Evolutionary conservation across 2,888 invertebrate genomes (phyloP), one percentile per base, ranked within the genome.

Genomic region (Laspeyria flexula): DNA sequence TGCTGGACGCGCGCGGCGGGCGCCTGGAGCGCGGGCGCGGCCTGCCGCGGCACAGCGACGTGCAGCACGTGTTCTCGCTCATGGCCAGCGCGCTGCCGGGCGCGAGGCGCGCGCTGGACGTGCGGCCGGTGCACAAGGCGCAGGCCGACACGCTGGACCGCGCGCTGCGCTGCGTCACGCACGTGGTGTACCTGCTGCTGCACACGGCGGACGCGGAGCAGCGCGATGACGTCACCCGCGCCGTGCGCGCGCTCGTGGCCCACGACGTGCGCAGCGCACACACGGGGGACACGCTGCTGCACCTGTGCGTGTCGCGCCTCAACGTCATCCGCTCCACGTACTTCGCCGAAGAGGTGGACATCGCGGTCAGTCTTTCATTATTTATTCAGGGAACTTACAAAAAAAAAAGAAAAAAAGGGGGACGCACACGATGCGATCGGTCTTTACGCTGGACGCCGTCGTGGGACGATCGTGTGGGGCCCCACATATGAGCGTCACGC

Each of bases 141-240:
- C 97, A 97, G 79, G 95, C 95, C 67, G 97, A 96, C 74, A 95
- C 95, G 85, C 96, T 96, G 79, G 97, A 97, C 87, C 95, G 96
- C 75, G 95, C 95, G 57, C 90, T 97, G 71, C 96, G 96, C 79
- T 96, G 97, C 81, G 93, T 96, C 34, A 95, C 96, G 7, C 96
- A 97, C 86, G 93, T 97, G 46, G 94, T 96, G 61, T 95, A 95
- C 81, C 87, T 97, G 71, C 90, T 96, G 80, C 86, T 94, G 53
- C 93, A 93, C 74, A 95, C 95, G 55, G 93, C 3, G 86, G 55
- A 88, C 92, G 1, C 79, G 86, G 46, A 47, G 43, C 50, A 57
- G 73, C 80, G 83, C 94, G 45, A n/a, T 89, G 95, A 7, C 29
- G 54, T 75, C 79, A 84, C 94, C 37, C 90, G 95, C 10, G n/a